Percentiles rank a stretch among this genome's conserved stretches.
These are phyloP conservation scores for Hephaestus fuliginosus DNA, from an alignment of 2,797 vertebrate genomes.

Conservation along the genomic window DNA sequence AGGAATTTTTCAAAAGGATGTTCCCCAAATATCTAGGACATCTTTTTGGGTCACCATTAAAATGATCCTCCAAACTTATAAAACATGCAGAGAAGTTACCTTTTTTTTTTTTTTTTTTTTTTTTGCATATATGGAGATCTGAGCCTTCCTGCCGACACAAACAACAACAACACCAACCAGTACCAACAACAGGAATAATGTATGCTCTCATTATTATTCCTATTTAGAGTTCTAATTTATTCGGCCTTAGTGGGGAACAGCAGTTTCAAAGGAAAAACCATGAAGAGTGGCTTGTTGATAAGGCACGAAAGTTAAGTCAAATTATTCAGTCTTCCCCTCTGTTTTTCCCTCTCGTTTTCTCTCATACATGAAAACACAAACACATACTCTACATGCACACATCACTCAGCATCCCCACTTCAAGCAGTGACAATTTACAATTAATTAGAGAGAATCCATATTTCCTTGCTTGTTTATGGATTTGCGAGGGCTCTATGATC, in stretches of 20 bases:
- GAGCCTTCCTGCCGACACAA: slow-evolving; percentile 79
- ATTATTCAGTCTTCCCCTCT: slow-evolving; percentile 75
- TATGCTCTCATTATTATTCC: slow-evolving; percentile 86
- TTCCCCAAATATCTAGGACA: slow-evolving; percentile 86
- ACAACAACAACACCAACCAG: slow-evolving; percentile 85
- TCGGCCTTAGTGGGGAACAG: slow-evolving; percentile 82
- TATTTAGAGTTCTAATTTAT: slow-evolving; percentile 85
- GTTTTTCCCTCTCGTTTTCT: slow-evolving; percentile 51
- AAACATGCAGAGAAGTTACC: slow-evolving; percentile 83
- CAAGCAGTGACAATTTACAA: slow-evolving; percentile 73
- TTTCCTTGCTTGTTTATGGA: slow-evolving; percentile 68
- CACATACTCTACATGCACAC: slow-evolving; percentile 50
- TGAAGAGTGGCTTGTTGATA: slow-evolving; percentile 81
- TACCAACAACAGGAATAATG: slow-evolving; percentile 84
- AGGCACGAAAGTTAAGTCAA: slow-evolving; percentile 79
- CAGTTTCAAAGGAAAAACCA: slow-evolving; percentile 84
- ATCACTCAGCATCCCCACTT: slow-evolving; percentile 69
- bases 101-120: slow-evolving; percentile 56
- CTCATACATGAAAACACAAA: slow-evolving; percentile 63
- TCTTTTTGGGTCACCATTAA: slow-evolving; percentile 87
- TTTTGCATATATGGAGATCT: slow-evolving; percentile 82
- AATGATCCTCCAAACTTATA: slow-evolving; percentile 81
- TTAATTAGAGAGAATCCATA: slow-evolving; percentile 77
- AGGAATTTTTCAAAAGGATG: slow-evolving; percentile 82
- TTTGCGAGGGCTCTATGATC: slow-evolving; percentile 71